Base-by-base conservation (phyloP, 2,797 vertebrate genomes). In the Eulemur coronatus region DNA sequence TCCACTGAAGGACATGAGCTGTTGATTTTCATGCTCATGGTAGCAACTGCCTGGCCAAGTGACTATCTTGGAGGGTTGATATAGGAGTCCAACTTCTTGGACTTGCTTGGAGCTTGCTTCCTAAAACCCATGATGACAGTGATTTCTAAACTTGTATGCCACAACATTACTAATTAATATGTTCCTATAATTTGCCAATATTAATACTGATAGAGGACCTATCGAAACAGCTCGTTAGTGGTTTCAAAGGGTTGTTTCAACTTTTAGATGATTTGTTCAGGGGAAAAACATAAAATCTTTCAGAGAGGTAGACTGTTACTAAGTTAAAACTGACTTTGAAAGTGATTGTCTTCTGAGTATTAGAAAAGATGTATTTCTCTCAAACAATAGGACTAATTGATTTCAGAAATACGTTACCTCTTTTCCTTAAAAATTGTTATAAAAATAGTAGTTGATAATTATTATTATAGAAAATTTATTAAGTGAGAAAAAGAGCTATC, bases 261-360 rank as follows among this genome's bases (percentile, higher is more conserved):
- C 52, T 82, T 92, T 80, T 72, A 67, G 75, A 76, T 87, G 79
- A 80, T 50, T 90, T 90, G 43, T 78, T 35, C 13, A 73, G n/a
- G 4, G 22, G 33, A 30, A 69, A 50, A 63, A 84, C 46, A 55
- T 20, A 84, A 41, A 73, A 61, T 84, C 33, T 84, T 91, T 95
- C 67, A 81, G 72, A 78, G 75, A 84, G 38, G 24, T 50, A 12
- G 43, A 38, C 84, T 69, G 30, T 93, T 95, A 69, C 43, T 89
- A 85, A 93, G 81, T 96, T 89, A 94, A 95, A 97, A 55, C 4
- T 43, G 55, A 72, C 88, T 97, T 85, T 20, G 91, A 92, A 95
- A 86, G 11, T 30, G 30, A 84, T n/a, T 95, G 35, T 63, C 61
- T 89, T 93, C 75, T 75, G 50, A 72, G 41, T 46, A 63, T 26